Evolutionary conservation across 2,888 invertebrate genomes (phyloP), one percentile per base, ranked within the genome.

Genomic region (Agriopis marginaria): DNA sequence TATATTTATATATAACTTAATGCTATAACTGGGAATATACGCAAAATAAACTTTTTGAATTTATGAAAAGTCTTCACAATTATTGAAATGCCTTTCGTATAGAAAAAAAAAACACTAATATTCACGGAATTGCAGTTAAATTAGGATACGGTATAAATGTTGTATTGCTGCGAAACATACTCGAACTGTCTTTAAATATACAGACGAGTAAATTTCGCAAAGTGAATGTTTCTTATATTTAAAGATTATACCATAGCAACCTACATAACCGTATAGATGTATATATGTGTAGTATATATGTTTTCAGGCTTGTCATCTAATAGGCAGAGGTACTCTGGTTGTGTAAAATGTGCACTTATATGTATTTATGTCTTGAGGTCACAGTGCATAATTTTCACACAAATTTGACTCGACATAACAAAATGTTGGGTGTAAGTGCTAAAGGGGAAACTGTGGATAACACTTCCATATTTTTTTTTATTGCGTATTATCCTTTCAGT

Each of bases 261-360:
- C 40, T 50, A 61, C 50, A 17, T 84, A 81, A 80, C 77, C 79
- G 70, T 74, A 68, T 84, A 81, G 77, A 63, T 74, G 63, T 77
- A 76, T 85, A 76, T 79, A 82, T 85, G 79, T 88, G 87, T 83
- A 86, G 86, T 86, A 86, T 86, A 83, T 82, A 81, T 82, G 77
- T 78, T 78, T 77, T 80, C 84, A 79, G 86, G 82, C 68, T 68
- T 64, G 60, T 64, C 51, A 23, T 42, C 8, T 50, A 56, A 45
- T 55, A 42, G 42, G 44, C 49, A 32, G 40, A 39, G 14, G 42
- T 63, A 66, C 56, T 14, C 66, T 63, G 71, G 71, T 72, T 72
- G 71, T 72, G 71, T 72, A 53, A 60, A 58, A 66, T 56, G 71
- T 68, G 71, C 71, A 72, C 71, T 72, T 71, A 71, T 49, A 39